Evolutionary conservation across 2,888 invertebrate species (phyloP), one percentile per base, ranked within the genome.

Genomic region (Cantharis rufa): DNA sequence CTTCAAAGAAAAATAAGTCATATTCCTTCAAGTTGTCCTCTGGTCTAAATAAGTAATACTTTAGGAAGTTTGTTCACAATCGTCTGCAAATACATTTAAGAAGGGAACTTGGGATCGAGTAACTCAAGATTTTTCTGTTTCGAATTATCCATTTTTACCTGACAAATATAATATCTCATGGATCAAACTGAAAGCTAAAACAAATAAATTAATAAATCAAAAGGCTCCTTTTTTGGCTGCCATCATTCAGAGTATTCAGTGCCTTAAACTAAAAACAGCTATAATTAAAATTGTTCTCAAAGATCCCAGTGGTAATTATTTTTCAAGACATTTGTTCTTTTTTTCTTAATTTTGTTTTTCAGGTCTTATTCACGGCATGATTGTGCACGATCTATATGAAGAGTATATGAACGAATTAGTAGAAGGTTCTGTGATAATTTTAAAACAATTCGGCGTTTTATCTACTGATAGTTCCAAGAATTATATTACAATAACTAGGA

Each of bases 141-240:
- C 48, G 7, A 48, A n/a, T 48, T 48, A n/a, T 48, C 24, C 74
- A 11, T 69, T 16, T 73, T 76, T 81, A 63, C 78, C 76, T 69
- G 83, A 84, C 21, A 83, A 82, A 77, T 86, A 85, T 74, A 85
- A 84, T 72, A 86, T 87, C 69, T 81, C 81, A 7, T 86, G 86
- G 86, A 85, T 86, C 62, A 85, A 86, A 80, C 79, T 78, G 21
- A 82, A 82, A 62, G 83, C 83, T 0, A 75, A 74, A 21, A 72
- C 72, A 13, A 84, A 84, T 68, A 81, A 83, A 74, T 78, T 85
- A 27, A 80, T 82, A 10, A 84, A 84, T 70, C 83, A 84, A 64
- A 86, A 85, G 79, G 84, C 83, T 1, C 87, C 87, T 7, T 87
- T 86, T 82, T 80, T 87, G 73, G 86, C 85, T 13, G 86, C 85